Base-by-base conservation (phyloP, 1,140 invertebrate genomes). In the Drosophila bifasciata region DNA sequence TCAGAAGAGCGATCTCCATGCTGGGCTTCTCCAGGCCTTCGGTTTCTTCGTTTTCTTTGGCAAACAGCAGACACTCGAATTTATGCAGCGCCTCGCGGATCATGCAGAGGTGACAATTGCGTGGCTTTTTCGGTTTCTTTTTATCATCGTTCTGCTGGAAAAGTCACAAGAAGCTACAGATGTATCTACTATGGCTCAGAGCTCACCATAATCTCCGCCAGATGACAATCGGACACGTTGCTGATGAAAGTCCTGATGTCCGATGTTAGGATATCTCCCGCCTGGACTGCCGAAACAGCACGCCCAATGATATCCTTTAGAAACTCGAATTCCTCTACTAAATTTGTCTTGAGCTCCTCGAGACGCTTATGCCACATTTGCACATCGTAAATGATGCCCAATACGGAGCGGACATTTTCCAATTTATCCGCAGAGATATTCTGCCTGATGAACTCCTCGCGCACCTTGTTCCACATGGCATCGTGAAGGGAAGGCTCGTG, bases 221-320 rank as follows among this genome's bases (percentile, higher is more conserved):
- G 92, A 91, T 96, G 96, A 78, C 96, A 96, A 50, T 93, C 92
- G 19, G 94, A 93, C 2, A 95, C 94, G 53, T 78, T 68, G 48
- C 93, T 89, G 15, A 96, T 92, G 17, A 95, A 91, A 8, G 91
- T 59, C 0, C 36, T 45, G 2, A 84, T 49, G 0, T 79, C 57
- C 39, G 41, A 13, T 0, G 39, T 23, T 5, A 78, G 43, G 2
- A 17, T 0, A 2, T 16, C 23, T 17, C 69, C 81, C 0, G 43
- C 45, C 39, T 75, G 40, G 1, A 78, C 58, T 13, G 69, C 40
- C 2, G 41, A 50, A 15, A 64, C 75, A 2, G 83, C 83, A 9
- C 52, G 16, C 2, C 15, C 15, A 57, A 81, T 58, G 1, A 51
- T 44, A 4, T 32, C n/a, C 7, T 77, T 75, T 0, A 91, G 43